Conservation (phyloP, 2,113 vertebrate genomes). For the Pavo muticus region DNA sequence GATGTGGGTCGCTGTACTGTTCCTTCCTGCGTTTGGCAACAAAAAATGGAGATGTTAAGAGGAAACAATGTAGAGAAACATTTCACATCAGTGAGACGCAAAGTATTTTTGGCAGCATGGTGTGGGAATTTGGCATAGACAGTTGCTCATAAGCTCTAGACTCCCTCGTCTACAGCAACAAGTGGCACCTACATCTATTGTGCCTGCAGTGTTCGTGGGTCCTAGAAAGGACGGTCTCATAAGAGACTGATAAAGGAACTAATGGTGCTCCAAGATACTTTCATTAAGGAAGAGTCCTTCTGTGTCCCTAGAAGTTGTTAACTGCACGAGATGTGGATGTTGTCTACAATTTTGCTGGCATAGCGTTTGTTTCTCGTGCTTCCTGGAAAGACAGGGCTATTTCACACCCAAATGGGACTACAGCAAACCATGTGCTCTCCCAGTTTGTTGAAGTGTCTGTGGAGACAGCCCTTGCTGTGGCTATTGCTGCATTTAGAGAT, state of each 20-base stretch:
- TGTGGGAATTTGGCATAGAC: constrained; percentile 62
- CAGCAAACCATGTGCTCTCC: constrained; percentile 20
- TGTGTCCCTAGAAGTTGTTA: neutral
- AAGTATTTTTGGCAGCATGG: constrained; percentile 38
- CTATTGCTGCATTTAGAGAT: neutral
- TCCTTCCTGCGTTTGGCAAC: constrained; percentile 40
- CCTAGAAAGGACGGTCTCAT: neutral
- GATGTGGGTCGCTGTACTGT: neutral
- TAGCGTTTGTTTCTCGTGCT: neutral
- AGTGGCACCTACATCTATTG: constrained; percentile 24
- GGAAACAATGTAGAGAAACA: constrained; percentile 31
- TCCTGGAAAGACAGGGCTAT: constrained; percentile 28
- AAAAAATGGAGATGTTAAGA: neutral
- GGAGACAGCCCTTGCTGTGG: neutral
- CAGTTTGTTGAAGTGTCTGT: neutral
- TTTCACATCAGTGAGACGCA: constrained; percentile 24
- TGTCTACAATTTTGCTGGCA: constrained; percentile 57
- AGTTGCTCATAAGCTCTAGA: neutral
- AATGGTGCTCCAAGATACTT: neutral
- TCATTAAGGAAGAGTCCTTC: neutral
- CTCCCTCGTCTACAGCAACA: neutral
- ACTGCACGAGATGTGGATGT: neutral
- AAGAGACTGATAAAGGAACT: neutral
- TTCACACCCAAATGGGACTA: constrained; percentile 53
- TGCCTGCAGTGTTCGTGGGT: neutral